Evolutionary conservation across 2,113 vertebrate genomes (phyloP).

Genomic region (Trichechus manatus): DNA sequence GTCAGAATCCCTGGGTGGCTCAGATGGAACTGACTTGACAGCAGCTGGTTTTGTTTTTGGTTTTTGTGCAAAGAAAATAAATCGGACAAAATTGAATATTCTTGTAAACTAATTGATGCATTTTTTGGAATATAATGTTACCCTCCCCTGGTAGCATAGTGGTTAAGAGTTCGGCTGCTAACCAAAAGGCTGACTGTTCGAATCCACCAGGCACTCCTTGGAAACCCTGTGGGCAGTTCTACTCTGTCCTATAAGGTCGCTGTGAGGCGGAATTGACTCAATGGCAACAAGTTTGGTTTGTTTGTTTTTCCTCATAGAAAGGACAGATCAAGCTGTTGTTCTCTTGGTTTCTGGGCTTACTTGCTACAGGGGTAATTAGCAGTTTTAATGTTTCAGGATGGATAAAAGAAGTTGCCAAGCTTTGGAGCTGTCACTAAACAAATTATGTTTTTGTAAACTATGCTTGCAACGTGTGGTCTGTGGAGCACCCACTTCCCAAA

Average conservation of each 20-base stretch:
- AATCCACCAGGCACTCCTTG: too few species aligned
- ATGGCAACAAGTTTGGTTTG: too few species aligned
- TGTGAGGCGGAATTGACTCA: too few species aligned
- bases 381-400: neutral
- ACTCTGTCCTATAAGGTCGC: too few species aligned
- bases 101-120: neutral
- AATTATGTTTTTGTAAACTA: neutral
- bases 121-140: neutral
- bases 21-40: too few species aligned
- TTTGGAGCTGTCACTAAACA: neutral
- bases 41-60: too few species aligned
- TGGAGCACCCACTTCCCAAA: neutral
- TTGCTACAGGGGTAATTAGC: neutral
- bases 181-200: too few species aligned
- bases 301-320: neutral
- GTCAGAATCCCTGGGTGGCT: too few species aligned
- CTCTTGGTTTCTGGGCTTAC: neutral
- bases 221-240: too few species aligned
- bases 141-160: neutral
- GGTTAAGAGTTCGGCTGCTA: too few species aligned
- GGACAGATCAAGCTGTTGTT: neutral
- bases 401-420: neutral
- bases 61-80: neutral
- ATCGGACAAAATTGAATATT: neutral
- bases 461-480: neutral